These are phyloP conservation scores for Coturnix japonica DNA, from an alignment of 2,113 vertebrate genomes.

Conservation along the genomic window DNA sequence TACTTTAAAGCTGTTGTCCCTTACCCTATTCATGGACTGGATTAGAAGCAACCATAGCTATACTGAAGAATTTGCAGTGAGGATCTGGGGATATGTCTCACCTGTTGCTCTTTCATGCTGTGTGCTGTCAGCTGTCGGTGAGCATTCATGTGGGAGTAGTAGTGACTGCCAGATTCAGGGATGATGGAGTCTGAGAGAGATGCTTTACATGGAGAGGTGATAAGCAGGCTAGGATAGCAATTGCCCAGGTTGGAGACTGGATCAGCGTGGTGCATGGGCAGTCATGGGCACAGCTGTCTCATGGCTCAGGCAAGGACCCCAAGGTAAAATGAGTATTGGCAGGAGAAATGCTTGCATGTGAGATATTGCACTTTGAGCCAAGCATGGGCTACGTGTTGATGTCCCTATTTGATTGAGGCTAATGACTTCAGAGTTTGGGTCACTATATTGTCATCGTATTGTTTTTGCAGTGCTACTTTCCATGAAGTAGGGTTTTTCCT, in stretches of 20 bases:
- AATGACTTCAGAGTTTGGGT: not conserved
- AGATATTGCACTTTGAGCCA: not conserved
- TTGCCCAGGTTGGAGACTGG: fast-evolving
- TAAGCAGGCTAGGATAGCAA: not conserved
- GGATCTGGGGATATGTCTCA: not conserved
- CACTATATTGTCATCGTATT: not conserved
- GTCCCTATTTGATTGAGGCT: not conserved
- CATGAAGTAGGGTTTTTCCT: not conserved
- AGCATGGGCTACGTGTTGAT: not conserved
- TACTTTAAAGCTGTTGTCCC: not conserved
- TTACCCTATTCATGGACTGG: not conserved
- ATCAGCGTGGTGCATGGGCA: fast-evolving
- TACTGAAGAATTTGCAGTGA: fast-evolving
- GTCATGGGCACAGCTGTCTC: fast-evolving
- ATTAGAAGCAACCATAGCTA: not conserved
- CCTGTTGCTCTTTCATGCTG: fast-evolving
- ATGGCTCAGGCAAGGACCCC: fast-evolving
- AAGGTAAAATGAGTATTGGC: not conserved
- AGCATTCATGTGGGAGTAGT: fast-evolving
- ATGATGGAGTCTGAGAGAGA: fast-evolving
- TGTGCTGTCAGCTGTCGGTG: fast-evolving
- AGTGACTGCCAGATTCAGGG: not conserved
- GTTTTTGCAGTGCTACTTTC: not conserved
- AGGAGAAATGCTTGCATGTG: not conserved
- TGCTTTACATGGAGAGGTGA: not conserved